A percentile compares a stretch with the other conserved stretches of the same genome.
Evolutionary conservation across 2,797 vertebrate species (phyloP).

Genomic region (Taenioides sp.): DNA sequence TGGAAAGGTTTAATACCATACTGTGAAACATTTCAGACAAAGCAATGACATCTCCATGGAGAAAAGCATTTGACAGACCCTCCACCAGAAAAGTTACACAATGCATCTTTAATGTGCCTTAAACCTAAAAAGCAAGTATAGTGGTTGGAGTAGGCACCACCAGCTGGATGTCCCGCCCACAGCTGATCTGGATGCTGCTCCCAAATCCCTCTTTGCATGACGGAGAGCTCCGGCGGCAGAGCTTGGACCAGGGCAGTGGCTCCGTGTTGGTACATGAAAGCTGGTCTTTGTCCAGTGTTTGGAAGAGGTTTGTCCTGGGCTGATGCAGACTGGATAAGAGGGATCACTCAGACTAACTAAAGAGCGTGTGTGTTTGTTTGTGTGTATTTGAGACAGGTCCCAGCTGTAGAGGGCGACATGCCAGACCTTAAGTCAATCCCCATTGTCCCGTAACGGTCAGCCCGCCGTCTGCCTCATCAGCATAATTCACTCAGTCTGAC

Average conservation of each 20-base stretch:
- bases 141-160: conserved; percentile 41
- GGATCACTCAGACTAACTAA: conserved; percentile 55
- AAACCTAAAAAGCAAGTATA: conserved; percentile 24
- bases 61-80: too few species aligned
- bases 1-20: too few species aligned
- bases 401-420: conserved; percentile 68
- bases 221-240: conserved; percentile 29
- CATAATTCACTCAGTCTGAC: conserved; percentile 51
- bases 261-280: conserved; percentile 40
- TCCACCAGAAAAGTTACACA: too few species aligned
- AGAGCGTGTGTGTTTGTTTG: conserved; percentile 13
- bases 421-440: conserved; percentile 63
- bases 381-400: conserved; percentile 50
- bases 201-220: conserved; percentile 45
- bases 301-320: conserved; percentile 38
- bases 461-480: conserved; percentile 65
- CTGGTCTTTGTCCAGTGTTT: conserved; percentile 51
- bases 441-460: conserved; percentile 68
- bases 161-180: conserved; percentile 49
- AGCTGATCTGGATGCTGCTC: conserved; percentile 60
- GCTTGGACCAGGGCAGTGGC: conserved; percentile 54
- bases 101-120: conserved; percentile 36
- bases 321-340: conserved; percentile 46
- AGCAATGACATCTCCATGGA: too few species aligned
- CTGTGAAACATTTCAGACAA: too few species aligned